Percentiles rank a stretch among this genome's conserved stretches.
phyloP scores from a whole-genome alignment of 2,113 vertebrate species.

The Caracal caracal region DNA sequence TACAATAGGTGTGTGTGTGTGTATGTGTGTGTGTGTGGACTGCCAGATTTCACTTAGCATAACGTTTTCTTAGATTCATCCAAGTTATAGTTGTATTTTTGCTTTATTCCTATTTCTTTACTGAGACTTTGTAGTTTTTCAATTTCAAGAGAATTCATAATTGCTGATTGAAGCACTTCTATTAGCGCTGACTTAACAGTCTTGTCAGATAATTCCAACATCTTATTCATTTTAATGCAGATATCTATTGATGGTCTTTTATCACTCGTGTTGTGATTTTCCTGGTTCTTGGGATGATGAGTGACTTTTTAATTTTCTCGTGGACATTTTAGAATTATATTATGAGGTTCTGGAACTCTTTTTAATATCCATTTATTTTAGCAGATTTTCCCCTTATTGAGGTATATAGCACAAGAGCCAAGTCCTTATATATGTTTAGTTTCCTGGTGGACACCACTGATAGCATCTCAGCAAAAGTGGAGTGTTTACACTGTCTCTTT shows the following conservation, averaged over 20 bases:
- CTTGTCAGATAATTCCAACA: neutral
- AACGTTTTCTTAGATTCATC: neutral
- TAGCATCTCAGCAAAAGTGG: neutral
- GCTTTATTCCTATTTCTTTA: constrained; percentile 14
- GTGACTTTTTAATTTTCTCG: neutral
- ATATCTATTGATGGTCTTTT: neutral
- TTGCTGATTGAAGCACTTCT: neutral
- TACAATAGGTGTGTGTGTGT: neutral
- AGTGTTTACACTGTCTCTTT: neutral
- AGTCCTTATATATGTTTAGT: neutral
- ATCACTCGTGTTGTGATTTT: neutral
- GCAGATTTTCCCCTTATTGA: neutral
- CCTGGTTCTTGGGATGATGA: neutral
- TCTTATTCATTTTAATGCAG: neutral
- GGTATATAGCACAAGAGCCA: neutral
- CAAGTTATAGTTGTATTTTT: neutral
- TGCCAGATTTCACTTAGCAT: neutral
- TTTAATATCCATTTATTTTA: neutral
- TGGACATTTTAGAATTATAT: neutral
- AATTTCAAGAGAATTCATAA: constrained; percentile 9
- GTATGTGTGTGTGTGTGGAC: neutral
- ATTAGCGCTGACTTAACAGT: constrained; percentile 9
- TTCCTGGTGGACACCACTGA: neutral
- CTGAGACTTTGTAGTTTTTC: constrained; percentile 37
- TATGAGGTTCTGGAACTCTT: neutral